Evolutionary conservation across 2,113 vertebrate genomes (phyloP).

Genomic region (Laterallus jamaicensis): DNA sequence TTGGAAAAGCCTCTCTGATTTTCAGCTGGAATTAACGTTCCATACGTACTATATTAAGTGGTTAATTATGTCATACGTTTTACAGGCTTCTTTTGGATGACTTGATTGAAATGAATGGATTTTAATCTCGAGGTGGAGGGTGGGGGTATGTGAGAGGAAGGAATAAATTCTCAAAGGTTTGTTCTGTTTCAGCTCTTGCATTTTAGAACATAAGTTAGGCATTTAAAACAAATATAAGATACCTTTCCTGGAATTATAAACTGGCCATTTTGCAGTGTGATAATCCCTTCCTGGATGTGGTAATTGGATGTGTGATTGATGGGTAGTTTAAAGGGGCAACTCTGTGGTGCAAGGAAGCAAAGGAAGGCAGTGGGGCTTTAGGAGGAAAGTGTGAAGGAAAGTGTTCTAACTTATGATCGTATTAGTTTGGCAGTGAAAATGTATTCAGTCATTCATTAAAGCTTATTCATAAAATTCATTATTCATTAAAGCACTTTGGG

Average conservation of each 20-base stretch:
- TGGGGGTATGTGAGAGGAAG: neutral
- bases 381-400: neutral
- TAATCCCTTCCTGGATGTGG: neutral
- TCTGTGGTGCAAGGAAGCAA: neutral
- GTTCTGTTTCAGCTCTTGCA: neutral
- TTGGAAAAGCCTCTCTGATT: conserved; percentile 45
- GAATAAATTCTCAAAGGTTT: conserved; percentile 6
- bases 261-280: neutral
- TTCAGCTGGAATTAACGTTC: conserved; percentile 69
- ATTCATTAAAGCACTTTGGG: conserved; percentile 34
- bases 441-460: conserved; percentile 46
- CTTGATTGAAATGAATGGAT: conserved; percentile 67
- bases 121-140: neutral
- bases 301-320: neutral
- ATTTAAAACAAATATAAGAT: neutral
- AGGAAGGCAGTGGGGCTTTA: neutral
- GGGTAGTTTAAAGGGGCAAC: neutral
- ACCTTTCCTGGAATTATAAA: neutral
- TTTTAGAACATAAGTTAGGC: neutral
- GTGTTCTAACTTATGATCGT: neutral
- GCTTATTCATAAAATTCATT: conserved; percentile 51
- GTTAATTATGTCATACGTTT: conserved; percentile 71
- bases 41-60: conserved; percentile 67
- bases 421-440: conserved; percentile 19
- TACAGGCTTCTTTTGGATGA: conserved; percentile 61